These are phyloP conservation scores for Gymnorhina tibicen DNA, from an alignment of 2,113 vertebrate species.

Conservation along the genomic window DNA sequence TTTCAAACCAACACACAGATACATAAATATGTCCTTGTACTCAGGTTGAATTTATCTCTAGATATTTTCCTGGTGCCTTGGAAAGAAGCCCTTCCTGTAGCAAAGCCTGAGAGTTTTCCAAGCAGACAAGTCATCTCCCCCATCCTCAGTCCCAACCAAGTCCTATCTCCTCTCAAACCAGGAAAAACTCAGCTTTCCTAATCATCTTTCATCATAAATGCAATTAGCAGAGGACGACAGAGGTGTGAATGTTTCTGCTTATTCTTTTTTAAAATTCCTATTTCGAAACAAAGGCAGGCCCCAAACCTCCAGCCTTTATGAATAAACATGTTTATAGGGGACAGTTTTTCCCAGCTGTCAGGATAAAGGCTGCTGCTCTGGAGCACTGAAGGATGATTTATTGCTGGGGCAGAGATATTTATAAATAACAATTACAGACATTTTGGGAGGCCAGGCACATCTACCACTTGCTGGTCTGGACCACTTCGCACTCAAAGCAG, in stretches of 20 bases:
- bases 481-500: neutral
- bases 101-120: neutral
- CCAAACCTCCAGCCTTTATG: neutral
- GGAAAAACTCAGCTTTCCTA: neutral
- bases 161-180: neutral
- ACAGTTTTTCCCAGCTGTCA: neutral
- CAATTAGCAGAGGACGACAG: neutral
- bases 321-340: neutral
- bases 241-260: neutral
- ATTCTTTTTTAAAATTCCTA: neutral
- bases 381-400: conserved; percentile 28
- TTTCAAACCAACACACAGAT: no score
- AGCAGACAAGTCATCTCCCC: neutral
- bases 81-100: neutral
- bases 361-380: conserved; percentile 48
- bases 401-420: neutral
- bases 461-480: neutral
- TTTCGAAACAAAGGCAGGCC: neutral
- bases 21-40: neutral
- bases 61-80: neutral
- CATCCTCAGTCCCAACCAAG: neutral
- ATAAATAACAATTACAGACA: neutral
- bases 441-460: neutral
- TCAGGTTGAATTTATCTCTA: neutral
- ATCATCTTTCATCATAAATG: neutral